Evolutionary conservation across 2,888 invertebrate genomes (phyloP).

Genomic region (Xanthorhoe designata): DNA sequence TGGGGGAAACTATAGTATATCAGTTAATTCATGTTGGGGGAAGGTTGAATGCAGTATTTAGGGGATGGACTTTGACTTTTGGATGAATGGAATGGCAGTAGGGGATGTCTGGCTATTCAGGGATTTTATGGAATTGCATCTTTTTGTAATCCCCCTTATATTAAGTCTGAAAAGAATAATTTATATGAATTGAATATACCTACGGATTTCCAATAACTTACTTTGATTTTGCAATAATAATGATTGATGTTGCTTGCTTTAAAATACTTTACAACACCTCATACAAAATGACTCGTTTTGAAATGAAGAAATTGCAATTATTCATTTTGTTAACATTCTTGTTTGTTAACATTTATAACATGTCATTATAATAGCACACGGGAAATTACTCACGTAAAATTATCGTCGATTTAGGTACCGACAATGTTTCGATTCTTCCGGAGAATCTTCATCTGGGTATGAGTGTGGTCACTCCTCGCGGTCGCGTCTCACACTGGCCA

Average conservation of each 20-base stretch:
- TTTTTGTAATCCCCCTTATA: slow-evolving; percentile 21
- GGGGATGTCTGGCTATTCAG: slow-evolving; percentile 29
- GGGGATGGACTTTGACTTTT: slow-evolving; percentile 44
- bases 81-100: slow-evolving; percentile 41
- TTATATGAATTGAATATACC: slow-evolving; percentile 2
- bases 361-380: too few species aligned
- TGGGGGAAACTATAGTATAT: slow-evolving; percentile 41
- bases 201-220: neutral
- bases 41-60: slow-evolving; percentile 43
- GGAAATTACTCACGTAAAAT: too few species aligned
- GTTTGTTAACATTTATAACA: too few species aligned
- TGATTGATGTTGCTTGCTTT: neutral
- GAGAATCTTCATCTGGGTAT: too few species aligned
- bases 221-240: neutral
- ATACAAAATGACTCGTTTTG: too few species aligned
- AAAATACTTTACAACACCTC: too few species aligned
- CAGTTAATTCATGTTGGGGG: slow-evolving; percentile 50
- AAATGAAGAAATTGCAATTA: too few species aligned
- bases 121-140: slow-evolving; percentile 27
- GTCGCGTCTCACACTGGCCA: too few species aligned
- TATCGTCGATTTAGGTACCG: too few species aligned
- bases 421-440: too few species aligned
- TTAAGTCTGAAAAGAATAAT: neutral
- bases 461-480: too few species aligned
- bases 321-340: too few species aligned